Conservation (phyloP, 2,888 invertebrate genomes). For the Leuctra nigra region DNA sequence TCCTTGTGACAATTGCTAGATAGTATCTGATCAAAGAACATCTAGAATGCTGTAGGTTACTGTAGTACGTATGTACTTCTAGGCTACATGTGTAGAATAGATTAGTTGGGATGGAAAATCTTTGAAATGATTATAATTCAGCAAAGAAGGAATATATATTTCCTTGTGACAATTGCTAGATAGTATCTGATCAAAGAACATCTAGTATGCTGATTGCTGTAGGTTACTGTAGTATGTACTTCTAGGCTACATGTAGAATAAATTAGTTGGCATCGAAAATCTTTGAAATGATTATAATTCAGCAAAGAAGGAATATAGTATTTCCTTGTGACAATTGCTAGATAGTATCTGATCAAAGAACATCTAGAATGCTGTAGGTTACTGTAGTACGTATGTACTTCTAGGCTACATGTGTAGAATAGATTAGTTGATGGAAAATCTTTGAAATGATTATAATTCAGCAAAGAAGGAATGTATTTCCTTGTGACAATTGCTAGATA, state of each 20-base stretch:
- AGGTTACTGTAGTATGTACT: no score
- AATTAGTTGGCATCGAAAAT: no score
- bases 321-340: conserved; percentile 22
- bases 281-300: conserved; percentile 20
- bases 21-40: conserved; percentile 25
- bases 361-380: no score
- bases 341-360: conserved; percentile 27
- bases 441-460: conserved; percentile 20
- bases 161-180: background rate
- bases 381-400: no score
- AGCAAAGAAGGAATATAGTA: conserved; percentile 4
- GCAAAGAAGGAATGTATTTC: conserved; percentile 5
- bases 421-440: no score
- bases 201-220: no score
- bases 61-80: background rate
- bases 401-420: no score
- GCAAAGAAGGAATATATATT: no score
- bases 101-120: no score
- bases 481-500: conserved; percentile 25
- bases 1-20: conserved; percentile 25
- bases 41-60: background rate
- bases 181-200: background rate
- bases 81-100: background rate
- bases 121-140: no score
- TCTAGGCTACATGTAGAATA: no score